Conservation (phyloP, 30 jellyfish, hydroid and myxozoan species). For the Rhopilema esculentum region DNA sequence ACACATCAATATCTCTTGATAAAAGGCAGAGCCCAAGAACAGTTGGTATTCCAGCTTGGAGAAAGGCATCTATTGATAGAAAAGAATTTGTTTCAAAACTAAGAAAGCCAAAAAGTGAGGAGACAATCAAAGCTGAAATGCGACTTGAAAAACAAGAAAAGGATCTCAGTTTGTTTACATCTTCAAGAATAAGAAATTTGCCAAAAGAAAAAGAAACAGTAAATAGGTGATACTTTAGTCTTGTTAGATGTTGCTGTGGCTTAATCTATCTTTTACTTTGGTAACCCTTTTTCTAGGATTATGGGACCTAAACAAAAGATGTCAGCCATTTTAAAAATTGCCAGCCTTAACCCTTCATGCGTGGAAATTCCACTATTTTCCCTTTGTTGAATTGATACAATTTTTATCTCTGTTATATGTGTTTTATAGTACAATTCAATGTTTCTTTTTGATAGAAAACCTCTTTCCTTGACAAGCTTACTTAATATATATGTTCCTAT, state of each 20-base stretch:
- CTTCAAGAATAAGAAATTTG: conserved; percentile 35
- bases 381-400: too few relatives aligned
- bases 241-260: neutral
- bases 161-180: conserved; percentile 38
- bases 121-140: conserved; percentile 52
- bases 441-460: too few relatives aligned
- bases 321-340: too few relatives aligned
- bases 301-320: too few relatives aligned
- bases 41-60: conserved; percentile 82
- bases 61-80: conserved; percentile 73
- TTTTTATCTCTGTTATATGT: too few relatives aligned
- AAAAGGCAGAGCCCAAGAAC: conserved; percentile 82
- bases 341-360: too few relatives aligned
- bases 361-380: too few relatives aligned
- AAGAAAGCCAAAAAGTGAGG: conserved; percentile 73
- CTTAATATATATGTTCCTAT: too few relatives aligned
- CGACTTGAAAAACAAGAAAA: conserved; percentile 45
- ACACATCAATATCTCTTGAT: conserved; percentile 43
- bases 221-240: conserved; percentile 12
- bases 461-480: too few relatives aligned
- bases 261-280: too few relatives aligned
- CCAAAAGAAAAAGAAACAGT: conserved; percentile 44
- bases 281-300: too few relatives aligned
- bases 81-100: conserved; percentile 56
- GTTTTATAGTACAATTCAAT: too few relatives aligned